These are phyloP conservation scores for Lagopus muta DNA, from an alignment of 2,113 vertebrate genomes.

Conservation along the genomic window DNA sequence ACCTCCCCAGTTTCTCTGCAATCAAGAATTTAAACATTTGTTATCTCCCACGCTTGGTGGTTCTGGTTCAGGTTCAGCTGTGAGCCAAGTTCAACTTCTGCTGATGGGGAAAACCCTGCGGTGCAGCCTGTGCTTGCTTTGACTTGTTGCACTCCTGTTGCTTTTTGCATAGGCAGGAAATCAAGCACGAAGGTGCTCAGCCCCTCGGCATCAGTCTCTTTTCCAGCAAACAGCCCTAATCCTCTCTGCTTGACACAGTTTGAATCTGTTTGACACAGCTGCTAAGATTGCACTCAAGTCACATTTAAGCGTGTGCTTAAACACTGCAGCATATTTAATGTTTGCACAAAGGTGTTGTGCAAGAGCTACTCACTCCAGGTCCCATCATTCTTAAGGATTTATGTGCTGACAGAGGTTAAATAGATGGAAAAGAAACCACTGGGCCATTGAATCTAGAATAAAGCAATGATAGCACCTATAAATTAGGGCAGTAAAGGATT, in stretches of 20 bases:
- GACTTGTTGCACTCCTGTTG: not conserved
- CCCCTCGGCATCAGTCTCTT: not conserved
- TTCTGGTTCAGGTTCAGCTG: not conserved
- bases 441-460: not conserved
- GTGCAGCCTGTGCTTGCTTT: not conserved
- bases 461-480: not conserved
- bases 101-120: not conserved
- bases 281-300: not conserved
- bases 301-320: not conserved
- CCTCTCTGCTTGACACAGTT: not conserved
- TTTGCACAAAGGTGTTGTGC: not conserved
- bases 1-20: not conserved
- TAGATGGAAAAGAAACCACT: not conserved
- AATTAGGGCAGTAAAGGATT: not conserved
- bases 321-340: not conserved
- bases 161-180: not conserved
- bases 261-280: not conserved
- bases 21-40: not conserved
- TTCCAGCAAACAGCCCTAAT: not conserved
- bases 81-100: accelerated
- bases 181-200: accelerated
- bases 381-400: not conserved
- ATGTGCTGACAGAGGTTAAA: conserved; percentile 8
- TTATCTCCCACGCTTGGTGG: not conserved
- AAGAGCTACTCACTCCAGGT: not conserved